Evolutionary conservation across 2,797 vertebrate genomes (phyloP), one percentile per base, ranked within the genome.

Genomic region (Poeciliopsis turneri): DNA sequence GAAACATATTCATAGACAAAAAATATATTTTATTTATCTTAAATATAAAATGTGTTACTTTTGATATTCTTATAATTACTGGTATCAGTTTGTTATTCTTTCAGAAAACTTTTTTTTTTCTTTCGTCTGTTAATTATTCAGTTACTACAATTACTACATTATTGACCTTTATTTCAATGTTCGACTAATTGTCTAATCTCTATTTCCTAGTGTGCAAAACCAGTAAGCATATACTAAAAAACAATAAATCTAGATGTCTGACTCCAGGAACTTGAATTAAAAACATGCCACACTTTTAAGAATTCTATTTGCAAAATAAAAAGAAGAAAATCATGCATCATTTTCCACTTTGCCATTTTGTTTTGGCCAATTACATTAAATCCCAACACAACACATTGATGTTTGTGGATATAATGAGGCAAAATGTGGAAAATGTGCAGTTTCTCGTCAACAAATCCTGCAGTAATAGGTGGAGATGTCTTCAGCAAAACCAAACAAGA

Each of bases 391-490:
- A 43, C 18, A 25, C 66, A 25, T 41, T 69, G 39, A 69, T 25
- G 39, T 41, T 69, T 69, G 66, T 69, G n/a, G 2, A n/a, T 25
- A 25, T 13, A 41, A 43, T 12, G 36, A 68, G 36, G 41, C 11
- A 70, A 70, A 69, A 70, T n/a, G 41, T 43, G 39, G 23, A 13
- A 30, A 59, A 59, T 12, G 10, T 9, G 30, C 39, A 13, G 1
- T 45, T 45, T 87, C 81, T 46, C 78, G 28, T 51, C 43, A 33
- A 72, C 75, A 77, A 74, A 83, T 74, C 77, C 72, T 80, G 70
- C 81, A 72, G 77, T 55, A 75, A 78, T 69, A 84, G 49, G 18
- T 5, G 57, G 30, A 20, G 39, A 39, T 47, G 13, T 75, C 46
- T 51, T n/a, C 15, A 75, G n/a, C 64, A 81, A 74, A 51, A 77